These are phyloP conservation scores for Sinocyclocheilus rhinocerous DNA, from an alignment of 2,113 vertebrate genomes.

Conservation along the genomic window DNA sequence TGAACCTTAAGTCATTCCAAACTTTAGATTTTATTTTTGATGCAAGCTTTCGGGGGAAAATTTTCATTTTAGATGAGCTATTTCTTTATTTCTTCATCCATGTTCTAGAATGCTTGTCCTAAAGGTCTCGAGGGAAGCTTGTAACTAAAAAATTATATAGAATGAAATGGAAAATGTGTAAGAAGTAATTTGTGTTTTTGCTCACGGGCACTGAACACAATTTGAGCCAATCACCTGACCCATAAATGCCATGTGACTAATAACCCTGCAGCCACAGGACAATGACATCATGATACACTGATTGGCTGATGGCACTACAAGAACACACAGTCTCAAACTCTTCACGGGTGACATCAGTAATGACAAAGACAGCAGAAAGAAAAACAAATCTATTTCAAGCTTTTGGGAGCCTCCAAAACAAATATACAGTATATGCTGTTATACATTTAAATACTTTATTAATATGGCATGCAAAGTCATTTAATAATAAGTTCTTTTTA, in stretches of 20 bases:
- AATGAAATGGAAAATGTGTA: not conserved
- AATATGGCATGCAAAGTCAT: not conserved
- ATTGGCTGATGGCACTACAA: not conserved
- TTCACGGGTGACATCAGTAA: not conserved
- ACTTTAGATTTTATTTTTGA: not conserved
- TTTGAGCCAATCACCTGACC: not conserved
- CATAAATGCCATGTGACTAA: slow-evolving; percentile 2
- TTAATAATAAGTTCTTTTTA: not conserved
- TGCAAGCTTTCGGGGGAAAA: not conserved
- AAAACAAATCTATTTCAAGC: not conserved
- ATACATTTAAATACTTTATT: not conserved
- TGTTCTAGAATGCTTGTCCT: not conserved
- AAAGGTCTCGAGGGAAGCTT: not conserved
- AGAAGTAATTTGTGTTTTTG: not conserved
- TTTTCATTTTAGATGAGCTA: not conserved
- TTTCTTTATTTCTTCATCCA: not conserved
- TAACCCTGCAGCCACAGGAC: not conserved
- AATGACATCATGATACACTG: not conserved
- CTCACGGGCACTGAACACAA: not conserved
- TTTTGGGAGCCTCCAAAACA: not conserved
- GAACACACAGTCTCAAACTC: not conserved
- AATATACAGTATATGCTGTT: not conserved
- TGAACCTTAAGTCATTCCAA: not conserved
- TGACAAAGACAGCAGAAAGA: not conserved
- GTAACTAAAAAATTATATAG: not conserved